These are phyloP conservation scores for Aselliscus stoliczkanus DNA, from an alignment of 2,797 vertebrate genomes.

Conservation along the genomic window DNA sequence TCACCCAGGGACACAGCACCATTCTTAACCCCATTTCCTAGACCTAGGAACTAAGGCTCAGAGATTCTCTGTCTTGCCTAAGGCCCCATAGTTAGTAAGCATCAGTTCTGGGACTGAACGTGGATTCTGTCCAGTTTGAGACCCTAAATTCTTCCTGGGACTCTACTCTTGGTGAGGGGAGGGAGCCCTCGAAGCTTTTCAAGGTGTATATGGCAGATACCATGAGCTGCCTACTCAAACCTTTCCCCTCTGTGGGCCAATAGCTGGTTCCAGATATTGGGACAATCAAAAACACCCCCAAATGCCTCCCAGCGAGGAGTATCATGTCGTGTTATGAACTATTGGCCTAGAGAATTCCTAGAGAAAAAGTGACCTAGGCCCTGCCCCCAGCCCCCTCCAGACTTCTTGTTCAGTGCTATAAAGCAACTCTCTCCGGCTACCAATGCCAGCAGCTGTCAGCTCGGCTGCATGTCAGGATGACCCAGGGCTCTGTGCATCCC, in stretches of 20 bases:
- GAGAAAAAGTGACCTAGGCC: background rate
- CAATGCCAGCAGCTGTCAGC: fast-evolving
- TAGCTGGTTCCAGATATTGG: background rate
- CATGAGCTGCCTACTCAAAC: background rate
- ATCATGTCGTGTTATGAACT: background rate
- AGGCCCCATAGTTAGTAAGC: background rate
- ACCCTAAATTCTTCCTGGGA: background rate
- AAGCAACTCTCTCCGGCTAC: fast-evolving
- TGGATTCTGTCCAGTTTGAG: background rate
- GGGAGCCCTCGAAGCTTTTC: background rate
- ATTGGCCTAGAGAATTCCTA: background rate
- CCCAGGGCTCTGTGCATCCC: fast-evolving
- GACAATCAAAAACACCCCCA: background rate
- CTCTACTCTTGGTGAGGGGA: background rate
- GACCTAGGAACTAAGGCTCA: background rate
- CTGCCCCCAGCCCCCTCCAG: background rate
- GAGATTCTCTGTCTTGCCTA: background rate
- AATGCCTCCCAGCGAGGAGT: fast-evolving
- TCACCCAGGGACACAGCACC: background rate
- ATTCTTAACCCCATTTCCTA: background rate
- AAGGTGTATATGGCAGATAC: fast-evolving
- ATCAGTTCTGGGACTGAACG: background rate
- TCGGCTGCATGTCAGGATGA: fast-evolving
- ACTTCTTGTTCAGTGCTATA: fast-evolving
- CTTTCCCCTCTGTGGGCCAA: background rate